Percentiles rank a stretch among this genome's conserved stretches.
phyloP scores from a whole-genome alignment of 2,113 vertebrate genomes.

The Morone saxatilis region DNA sequence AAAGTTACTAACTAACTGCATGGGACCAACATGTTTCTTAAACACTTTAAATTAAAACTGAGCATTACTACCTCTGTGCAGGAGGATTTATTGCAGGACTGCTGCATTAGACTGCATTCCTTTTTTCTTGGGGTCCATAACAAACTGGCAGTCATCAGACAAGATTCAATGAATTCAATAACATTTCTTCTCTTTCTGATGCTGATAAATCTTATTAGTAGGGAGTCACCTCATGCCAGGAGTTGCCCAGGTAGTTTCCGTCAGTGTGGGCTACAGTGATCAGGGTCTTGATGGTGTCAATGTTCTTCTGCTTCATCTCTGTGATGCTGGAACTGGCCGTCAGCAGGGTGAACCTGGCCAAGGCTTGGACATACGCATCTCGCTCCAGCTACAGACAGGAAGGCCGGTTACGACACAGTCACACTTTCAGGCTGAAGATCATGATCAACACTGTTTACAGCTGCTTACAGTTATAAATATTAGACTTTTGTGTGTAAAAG shows the following conservation, averaged over 20 bases:
- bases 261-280: slow-evolving; percentile 98
- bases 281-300: slow-evolving; percentile 98
- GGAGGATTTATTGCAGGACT: background rate
- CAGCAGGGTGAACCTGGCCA: slow-evolving; percentile 95
- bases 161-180: background rate
- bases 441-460: background rate
- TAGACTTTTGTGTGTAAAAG: background rate
- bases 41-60: too few species aligned
- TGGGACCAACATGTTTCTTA: too few species aligned
- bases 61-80: background rate
- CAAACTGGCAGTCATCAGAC: too few species aligned
- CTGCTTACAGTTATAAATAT: background rate
- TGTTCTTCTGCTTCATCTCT: slow-evolving; percentile 99
- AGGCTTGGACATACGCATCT: slow-evolving; percentile 96
- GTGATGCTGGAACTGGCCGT: slow-evolving; percentile 99
- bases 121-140: too few species aligned
- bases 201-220: background rate
- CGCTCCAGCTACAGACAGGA: slow-evolving; percentile 89
- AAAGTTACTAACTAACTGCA: too few species aligned
- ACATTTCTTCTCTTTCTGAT: background rate
- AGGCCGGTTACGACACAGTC: background rate
- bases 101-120: background rate
- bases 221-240: slow-evolving; percentile 94
- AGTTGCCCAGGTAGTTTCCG: slow-evolving; percentile 97
- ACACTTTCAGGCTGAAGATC: background rate